Base-by-base conservation (phyloP, 2,888 invertebrate species). In the Sphaeridia pumilis region DNA sequence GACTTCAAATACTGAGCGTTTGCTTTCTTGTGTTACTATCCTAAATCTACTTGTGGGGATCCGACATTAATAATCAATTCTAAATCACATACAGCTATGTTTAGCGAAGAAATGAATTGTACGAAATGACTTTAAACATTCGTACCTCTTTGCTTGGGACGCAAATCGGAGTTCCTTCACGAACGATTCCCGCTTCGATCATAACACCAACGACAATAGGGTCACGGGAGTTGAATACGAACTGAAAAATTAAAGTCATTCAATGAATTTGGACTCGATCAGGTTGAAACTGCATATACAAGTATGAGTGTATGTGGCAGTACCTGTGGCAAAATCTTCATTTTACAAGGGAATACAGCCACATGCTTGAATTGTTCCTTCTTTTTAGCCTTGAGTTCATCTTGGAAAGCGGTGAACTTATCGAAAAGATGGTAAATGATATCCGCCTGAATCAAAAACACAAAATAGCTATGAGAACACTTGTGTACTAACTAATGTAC, bases 361-460 rank as follows among this genome's bases (percentile, higher is more conserved):
- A 97, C 83, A 68, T 92, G 83, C 69, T 93, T 93, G 75, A 90
- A 86, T 72, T 97, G 93, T 65, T 94, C 93, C 26, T 94, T 81
- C 69, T 92, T 94, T 72, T 82, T 82, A 69, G 83, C 82, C 68
- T 84, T 87, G 49, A 94, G 74, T 66, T 95, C 93, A 54, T 94
- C 93, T 57, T 92, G 79, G 72, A 85, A 90, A 14, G 85, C 82
- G 67, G 81, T 93, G 76, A 98, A 99, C 71, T 87, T 87, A 73
- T 99, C 98, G 74, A 97, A 97, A 69, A 99, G 77, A 74, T 99
- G 99, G 75, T 99, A 99, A 69, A 99, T 99, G 70, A 99, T 99
- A 75, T 99, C 95, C 5, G 98, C 98, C 60, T 88, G 82, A 24
- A 14, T 14, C 22, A 24, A 22, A 4, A 10, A 24, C 44, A 22